These are phyloP conservation scores for Notodonta ziczac DNA, from an alignment of 2,888 invertebrate genomes.

Conservation along the genomic window DNA sequence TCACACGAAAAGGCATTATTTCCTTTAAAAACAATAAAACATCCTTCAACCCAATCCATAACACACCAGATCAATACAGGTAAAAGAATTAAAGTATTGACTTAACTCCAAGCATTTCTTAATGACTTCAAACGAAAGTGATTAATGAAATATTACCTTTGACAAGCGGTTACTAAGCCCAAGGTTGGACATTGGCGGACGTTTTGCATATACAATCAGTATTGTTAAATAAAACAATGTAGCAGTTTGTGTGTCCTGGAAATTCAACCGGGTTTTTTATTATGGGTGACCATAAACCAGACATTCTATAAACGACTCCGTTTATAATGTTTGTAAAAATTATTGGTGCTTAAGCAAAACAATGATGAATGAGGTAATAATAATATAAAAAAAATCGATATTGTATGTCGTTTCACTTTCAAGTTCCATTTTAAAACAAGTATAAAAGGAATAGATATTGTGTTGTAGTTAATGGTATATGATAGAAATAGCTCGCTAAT, in stretches of 20 bases:
- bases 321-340: too few species aligned
- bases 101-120: slow-evolving; percentile 15
- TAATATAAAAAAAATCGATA: too few species aligned
- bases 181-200: slow-evolving; percentile 48
- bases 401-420: too few species aligned
- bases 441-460: too few species aligned
- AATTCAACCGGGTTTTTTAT: slow-evolving; percentile 27
- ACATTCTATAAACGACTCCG: neutral
- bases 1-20: too few species aligned
- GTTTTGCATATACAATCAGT: slow-evolving; percentile 48
- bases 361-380: too few species aligned
- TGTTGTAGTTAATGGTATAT: too few species aligned
- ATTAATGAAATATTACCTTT: neutral
- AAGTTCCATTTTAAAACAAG: too few species aligned
- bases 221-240: slow-evolving; percentile 61
- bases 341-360: too few species aligned
- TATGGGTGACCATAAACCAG: slow-evolving; percentile 20
- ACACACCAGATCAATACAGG: neutral
- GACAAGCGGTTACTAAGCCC: slow-evolving; percentile 8
- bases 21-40: neutral
- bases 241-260: slow-evolving; percentile 44
- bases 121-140: slow-evolving; percentile 29
- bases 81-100: slow-evolving; percentile 11
- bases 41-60: too few species aligned
- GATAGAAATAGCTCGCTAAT: neutral